Percentiles rank a stretch among this genome's conserved stretches.
These are phyloP conservation scores for Dysmachus trigonus DNA, from an alignment of 2,888 invertebrate species.

Conservation along the genomic window DNA sequence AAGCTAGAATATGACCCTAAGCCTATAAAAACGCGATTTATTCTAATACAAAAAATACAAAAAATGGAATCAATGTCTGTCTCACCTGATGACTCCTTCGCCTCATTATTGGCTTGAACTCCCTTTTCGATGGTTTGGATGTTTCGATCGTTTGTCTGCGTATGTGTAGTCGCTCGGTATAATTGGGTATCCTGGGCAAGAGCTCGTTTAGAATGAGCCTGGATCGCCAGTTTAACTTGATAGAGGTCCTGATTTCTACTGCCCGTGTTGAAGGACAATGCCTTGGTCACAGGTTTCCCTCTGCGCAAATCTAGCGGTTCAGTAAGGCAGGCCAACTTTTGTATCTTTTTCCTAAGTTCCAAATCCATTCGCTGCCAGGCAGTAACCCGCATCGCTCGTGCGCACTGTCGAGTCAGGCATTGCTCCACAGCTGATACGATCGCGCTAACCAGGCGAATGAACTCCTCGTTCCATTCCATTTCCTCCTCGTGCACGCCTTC, in stretches of 20 bases:
- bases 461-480: conserved; percentile 67
- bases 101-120: conserved; percentile 60
- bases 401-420: conserved; percentile 76
- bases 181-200: conserved; percentile 60
- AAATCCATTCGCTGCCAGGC: conserved; percentile 74
- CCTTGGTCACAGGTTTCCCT: conserved; percentile 44
- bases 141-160: conserved; percentile 55
- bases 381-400: conserved; percentile 71
- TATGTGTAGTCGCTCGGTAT: conserved; percentile 59
- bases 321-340: conserved; percentile 70
- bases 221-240: conserved; percentile 63
- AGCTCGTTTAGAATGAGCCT: conserved; percentile 63
- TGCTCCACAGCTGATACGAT: conserved; percentile 75
- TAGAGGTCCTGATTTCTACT: conserved; percentile 64
- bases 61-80: background rate
- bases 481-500: conserved; percentile 60
- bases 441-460: conserved; percentile 70
- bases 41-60: background rate
- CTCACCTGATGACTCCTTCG: conserved; percentile 53
- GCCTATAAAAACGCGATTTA: no score
- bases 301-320: conserved; percentile 61
- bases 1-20: no score
- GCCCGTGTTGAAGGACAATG: conserved; percentile 59
- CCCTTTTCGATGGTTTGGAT: conserved; percentile 59
- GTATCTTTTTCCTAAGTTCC: conserved; percentile 71